phyloP scores from a whole-genome alignment of 2,797 vertebrate species.

The Artibeus jamaicensis region DNA sequence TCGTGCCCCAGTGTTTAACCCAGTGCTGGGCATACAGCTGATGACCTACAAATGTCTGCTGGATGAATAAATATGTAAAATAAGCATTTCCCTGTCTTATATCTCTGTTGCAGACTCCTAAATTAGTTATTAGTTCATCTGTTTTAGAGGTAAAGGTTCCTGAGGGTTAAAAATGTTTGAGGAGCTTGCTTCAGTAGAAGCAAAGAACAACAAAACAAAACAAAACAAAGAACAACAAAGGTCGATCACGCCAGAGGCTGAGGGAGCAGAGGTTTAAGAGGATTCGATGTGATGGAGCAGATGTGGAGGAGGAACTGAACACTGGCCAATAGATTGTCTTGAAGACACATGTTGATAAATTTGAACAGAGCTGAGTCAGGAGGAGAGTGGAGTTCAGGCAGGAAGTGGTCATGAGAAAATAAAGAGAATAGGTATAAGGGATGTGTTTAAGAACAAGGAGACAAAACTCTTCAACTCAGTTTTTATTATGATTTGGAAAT shows the following conservation, averaged over 20 bases:
- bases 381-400: background rate
- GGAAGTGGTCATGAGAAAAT: background rate
- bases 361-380: background rate
- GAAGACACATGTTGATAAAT: slow-evolving; percentile 41
- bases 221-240: background rate
- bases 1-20: background rate
- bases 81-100: background rate
- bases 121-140: background rate
- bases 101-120: background rate
- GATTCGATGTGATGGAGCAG: background rate
- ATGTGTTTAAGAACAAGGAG: background rate
- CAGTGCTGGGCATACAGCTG: no score
- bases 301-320: background rate
- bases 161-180: background rate
- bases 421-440: background rate
- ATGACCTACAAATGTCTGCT: background rate
- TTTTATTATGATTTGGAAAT: background rate
- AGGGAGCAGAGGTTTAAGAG: background rate
- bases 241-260: background rate
- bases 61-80: background rate
- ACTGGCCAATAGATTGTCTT: slow-evolving; percentile 14
- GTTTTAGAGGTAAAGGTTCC: background rate
- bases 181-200: background rate
- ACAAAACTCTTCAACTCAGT: background rate
- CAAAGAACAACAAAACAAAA: background rate